phyloP scores from a whole-genome alignment of 2,797 vertebrate species.

The Triplophysa yarkandensis region DNA sequence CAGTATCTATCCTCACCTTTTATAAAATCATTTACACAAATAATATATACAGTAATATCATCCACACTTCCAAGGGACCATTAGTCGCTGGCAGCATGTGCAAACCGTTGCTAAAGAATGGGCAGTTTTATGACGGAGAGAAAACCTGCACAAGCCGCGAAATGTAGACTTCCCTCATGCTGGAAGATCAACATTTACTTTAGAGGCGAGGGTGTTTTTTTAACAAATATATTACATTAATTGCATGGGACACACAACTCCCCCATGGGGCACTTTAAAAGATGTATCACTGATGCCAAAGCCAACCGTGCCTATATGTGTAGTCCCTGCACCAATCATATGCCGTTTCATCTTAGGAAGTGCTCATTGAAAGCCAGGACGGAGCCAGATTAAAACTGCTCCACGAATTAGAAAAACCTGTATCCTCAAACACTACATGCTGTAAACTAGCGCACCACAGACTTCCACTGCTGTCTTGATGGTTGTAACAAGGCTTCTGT shows the following conservation, averaged over 20 bases:
- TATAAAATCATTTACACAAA: not conserved
- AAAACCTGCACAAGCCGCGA: slow-evolving; percentile 63
- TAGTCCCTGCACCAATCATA: slow-evolving; percentile 51
- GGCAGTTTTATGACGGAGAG: slow-evolving; percentile 30
- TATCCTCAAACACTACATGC: slow-evolving; percentile 13
- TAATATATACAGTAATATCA: slow-evolving; percentile 2
- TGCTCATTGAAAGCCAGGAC: slow-evolving; percentile 54
- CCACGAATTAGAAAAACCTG: slow-evolving; percentile 22
- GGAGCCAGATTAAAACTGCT: slow-evolving; percentile 42
- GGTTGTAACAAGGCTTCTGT: not conserved
- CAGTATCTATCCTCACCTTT: not conserved
- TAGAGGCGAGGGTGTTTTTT: slow-evolving; percentile 73
- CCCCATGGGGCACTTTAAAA: slow-evolving; percentile 67
- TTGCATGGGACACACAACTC: slow-evolving; percentile 68
- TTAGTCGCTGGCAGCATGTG: slow-evolving; percentile 30
- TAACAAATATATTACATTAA: slow-evolving; percentile 75
- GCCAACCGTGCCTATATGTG: slow-evolving; percentile 52
- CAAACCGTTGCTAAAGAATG: slow-evolving; percentile 21
- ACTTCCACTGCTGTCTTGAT: slow-evolving; percentile 9
- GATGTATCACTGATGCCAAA: slow-evolving; percentile 59
- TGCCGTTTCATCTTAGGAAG: slow-evolving; percentile 59
- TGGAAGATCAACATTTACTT: slow-evolving; percentile 74
- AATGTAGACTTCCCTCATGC: slow-evolving; percentile 58
- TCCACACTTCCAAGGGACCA: slow-evolving; percentile 20
- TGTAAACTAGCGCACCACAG: not conserved